These are phyloP conservation scores for Trichosurus vulpecula DNA, from an alignment of 2,797 vertebrate genomes.

Conservation along the genomic window DNA sequence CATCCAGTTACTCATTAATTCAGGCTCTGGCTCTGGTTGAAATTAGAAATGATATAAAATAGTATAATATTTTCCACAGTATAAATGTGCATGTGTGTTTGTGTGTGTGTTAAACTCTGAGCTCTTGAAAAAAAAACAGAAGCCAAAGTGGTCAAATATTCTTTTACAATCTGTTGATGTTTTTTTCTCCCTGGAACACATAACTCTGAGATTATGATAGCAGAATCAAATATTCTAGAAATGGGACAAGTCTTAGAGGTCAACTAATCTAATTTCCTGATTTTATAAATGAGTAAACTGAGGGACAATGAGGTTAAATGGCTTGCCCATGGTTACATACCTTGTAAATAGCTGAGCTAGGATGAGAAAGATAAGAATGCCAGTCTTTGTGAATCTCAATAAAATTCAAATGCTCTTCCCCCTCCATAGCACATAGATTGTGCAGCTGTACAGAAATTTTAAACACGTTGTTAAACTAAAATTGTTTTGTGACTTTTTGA, in stretches of 20 bases:
- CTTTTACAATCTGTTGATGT: not conserved
- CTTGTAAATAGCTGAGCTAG: slow-evolving; percentile 13
- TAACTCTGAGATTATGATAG: not conserved
- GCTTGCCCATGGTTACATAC: slow-evolving; percentile 7
- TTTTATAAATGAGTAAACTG: slow-evolving; percentile 41
- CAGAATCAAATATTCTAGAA: not conserved
- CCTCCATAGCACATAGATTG: not conserved
- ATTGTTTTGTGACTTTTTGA: not conserved
- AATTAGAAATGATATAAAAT: no score
- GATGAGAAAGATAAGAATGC: slow-evolving; percentile 38
- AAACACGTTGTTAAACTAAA: not conserved
- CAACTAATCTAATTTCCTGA: not conserved
- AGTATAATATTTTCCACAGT: no score
- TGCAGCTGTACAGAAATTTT: not conserved
- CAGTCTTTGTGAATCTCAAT: slow-evolving; percentile 33
- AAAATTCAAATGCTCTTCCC: slow-evolving; percentile 10
- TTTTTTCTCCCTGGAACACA: not conserved
- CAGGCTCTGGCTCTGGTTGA: no score
- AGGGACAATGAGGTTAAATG: not conserved
- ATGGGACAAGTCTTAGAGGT: not conserved
- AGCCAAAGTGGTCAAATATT: not conserved
- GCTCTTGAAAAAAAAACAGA: not conserved
- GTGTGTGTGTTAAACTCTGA: not conserved
- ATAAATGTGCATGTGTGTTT: not conserved
- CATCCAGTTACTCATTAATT: no score